These are phyloP conservation scores for Nematopogon swammerdamellus DNA, from an alignment of 2,888 invertebrate species.

Conservation along the genomic window DNA sequence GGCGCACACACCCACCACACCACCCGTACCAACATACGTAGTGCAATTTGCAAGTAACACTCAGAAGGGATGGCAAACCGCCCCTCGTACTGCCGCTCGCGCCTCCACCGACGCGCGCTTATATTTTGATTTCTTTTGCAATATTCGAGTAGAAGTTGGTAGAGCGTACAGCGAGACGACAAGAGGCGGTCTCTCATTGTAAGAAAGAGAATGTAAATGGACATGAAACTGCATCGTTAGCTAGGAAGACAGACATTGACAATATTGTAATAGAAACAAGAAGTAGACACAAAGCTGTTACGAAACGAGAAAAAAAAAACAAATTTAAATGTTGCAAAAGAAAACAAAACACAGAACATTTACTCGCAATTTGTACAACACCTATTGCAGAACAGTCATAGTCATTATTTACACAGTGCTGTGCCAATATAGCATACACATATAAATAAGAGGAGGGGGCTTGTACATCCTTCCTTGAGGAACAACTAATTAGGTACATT, in stretches of 20 bases:
- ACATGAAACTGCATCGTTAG: background rate
- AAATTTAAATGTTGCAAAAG: background rate
- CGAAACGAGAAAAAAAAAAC: background rate
- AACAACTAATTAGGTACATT: too few relatives aligned
- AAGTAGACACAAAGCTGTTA: background rate
- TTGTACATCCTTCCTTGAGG: too few relatives aligned
- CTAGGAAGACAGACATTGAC: background rate
- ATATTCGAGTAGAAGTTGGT: too few relatives aligned
- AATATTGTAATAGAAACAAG: background rate
- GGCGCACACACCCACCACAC: too few relatives aligned
- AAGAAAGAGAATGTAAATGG: background rate
- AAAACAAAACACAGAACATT: background rate
- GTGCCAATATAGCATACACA: constrained; percentile 20
- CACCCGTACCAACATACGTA: too few relatives aligned
- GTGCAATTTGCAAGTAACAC: background rate
- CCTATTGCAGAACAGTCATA: constrained; percentile 18
- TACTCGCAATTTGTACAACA: constrained; percentile 50
- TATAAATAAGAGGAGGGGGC: background rate
- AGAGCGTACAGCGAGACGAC: background rate
- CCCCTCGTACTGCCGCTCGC: background rate
- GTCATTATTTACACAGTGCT: constrained; percentile 28
- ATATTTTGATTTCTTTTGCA: too few relatives aligned
- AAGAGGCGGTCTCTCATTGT: background rate
- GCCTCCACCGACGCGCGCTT: too few relatives aligned
- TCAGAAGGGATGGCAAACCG: background rate